These are phyloP conservation scores for Drosophila pruinosa DNA, from an alignment of 1,140 invertebrate species.

Conservation along the genomic window DNA sequence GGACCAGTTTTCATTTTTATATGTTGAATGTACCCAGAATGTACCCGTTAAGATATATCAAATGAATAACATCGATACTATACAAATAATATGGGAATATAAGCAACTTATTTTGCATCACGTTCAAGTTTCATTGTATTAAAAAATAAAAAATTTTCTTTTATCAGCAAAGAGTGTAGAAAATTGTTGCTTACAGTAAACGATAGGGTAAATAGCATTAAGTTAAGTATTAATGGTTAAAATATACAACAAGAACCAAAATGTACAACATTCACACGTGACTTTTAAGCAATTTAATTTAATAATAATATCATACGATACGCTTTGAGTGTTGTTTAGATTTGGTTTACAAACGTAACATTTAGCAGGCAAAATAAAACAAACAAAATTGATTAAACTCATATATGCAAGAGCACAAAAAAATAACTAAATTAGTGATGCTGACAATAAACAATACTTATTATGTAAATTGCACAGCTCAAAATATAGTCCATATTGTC, in stretches of 20 bases:
- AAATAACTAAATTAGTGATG: background rate
- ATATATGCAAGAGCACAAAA: background rate
- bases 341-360: background rate
- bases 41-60: background rate
- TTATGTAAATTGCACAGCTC: background rate
- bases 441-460: background rate
- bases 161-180: background rate
- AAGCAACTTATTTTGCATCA: background rate
- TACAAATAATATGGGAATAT: background rate
- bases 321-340: background rate
- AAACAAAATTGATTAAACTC: conserved; percentile 1
- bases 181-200: background rate
- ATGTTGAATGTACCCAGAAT: background rate
- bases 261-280: conserved; percentile 11
- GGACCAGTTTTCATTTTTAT: background rate
- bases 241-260: background rate
- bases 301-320: conserved; percentile 9
- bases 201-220: background rate
- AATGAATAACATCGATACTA: background rate
- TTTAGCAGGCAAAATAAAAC: background rate
- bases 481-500: background rate
- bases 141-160: background rate
- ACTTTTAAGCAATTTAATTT: conserved; percentile 7
- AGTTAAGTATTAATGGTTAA: background rate
- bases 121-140: background rate